Conservation (phyloP, 1,140 invertebrate genomes). For the Listronotus oregonensis region DNA sequence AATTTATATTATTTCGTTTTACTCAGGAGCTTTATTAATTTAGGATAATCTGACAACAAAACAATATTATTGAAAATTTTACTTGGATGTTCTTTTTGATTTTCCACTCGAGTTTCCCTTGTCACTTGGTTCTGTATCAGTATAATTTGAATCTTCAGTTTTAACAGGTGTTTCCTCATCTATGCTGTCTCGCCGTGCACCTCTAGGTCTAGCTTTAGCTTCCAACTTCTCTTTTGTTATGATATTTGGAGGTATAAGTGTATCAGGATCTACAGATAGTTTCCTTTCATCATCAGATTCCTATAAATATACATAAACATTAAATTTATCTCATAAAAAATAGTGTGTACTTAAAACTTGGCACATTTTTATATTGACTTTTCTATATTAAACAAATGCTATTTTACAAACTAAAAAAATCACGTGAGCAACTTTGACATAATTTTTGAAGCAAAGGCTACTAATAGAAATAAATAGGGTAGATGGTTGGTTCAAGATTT, state of each 20-base stretch:
- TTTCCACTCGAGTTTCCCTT: conserved; percentile 20
- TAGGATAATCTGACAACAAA: no score
- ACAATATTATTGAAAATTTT: no score
- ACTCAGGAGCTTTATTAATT: no score
- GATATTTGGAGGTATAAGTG: conserved; percentile 32
- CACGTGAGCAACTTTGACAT: no score
- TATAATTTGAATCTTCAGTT: conserved; percentile 30
- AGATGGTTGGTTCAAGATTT: no score
- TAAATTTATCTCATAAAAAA: background rate
- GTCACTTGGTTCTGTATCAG: conserved; percentile 9
- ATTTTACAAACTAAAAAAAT: no score
- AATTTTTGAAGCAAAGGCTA: no score
- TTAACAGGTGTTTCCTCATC: conserved; percentile 42
- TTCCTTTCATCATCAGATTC: conserved; percentile 30
- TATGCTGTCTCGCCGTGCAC: conserved; percentile 32
- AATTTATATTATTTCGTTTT: no score
- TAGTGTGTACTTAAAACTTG: no score
- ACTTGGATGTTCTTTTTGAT: conserved; percentile 4
- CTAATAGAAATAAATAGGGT: no score
- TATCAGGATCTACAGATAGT: conserved; percentile 28
- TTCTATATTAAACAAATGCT: no score
- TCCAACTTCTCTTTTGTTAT: conserved; percentile 48
- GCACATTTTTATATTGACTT: no score
- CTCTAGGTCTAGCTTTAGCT: conserved; percentile 38
- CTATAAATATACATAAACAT: background rate